phyloP scores from a whole-genome alignment of 2,888 invertebrate species.

The Melitaea athalia region DNA sequence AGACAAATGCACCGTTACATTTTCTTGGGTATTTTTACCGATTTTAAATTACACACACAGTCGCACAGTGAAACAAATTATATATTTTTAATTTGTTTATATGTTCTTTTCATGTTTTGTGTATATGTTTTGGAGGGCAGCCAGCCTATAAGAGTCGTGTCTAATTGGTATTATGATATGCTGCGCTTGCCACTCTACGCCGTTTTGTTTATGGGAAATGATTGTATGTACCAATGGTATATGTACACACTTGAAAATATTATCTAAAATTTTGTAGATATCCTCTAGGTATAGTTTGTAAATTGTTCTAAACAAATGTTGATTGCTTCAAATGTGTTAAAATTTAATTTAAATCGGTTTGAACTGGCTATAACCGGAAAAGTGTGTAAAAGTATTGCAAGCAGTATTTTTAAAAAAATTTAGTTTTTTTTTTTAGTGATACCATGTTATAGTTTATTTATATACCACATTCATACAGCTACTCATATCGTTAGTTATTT shows the following conservation, averaged over 20 bases:
- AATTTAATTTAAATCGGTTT: no score
- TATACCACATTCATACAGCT: conserved; percentile 2
- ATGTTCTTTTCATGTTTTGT: conserved; percentile 41
- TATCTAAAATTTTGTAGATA: background rate
- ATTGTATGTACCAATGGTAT: conserved; percentile 42
- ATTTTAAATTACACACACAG: background rate
- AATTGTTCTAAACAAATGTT: background rate
- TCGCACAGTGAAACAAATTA: conserved; percentile 8
- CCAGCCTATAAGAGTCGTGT: conserved; percentile 66
- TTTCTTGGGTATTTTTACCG: background rate
- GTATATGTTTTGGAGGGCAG: conserved; percentile 60
- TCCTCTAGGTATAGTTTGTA: background rate
- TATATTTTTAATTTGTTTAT: conserved; percentile 33
- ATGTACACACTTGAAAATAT: conserved; percentile 29
- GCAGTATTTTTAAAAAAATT: background rate
- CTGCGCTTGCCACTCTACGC: conserved; percentile 69
- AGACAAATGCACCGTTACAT: no score
- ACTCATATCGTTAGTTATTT: conserved; percentile 2
- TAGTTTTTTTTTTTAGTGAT: background rate
- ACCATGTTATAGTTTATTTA: background rate
- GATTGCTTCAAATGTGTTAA: no score
- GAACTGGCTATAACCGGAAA: no score
- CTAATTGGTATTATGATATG: conserved; percentile 43
- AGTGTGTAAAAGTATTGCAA: no score
- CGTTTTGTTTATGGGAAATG: conserved; percentile 35